Evolutionary conservation across 2,797 vertebrate genomes (phyloP).

Genomic region (Neosilurus hyrtlii): DNA sequence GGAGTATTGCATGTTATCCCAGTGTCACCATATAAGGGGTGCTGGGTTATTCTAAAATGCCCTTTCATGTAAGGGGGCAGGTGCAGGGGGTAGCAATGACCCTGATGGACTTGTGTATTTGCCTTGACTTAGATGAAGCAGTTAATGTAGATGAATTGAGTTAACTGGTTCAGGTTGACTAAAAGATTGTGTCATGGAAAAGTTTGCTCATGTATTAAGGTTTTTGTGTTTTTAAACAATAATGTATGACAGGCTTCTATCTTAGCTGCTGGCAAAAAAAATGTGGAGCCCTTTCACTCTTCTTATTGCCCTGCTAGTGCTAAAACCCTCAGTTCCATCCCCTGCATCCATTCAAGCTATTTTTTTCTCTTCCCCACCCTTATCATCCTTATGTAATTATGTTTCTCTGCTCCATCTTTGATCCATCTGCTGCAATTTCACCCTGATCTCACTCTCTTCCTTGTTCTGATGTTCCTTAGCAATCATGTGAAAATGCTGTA

Average conservation of each 20-base stretch:
- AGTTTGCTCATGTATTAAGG: background rate
- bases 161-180: background rate
- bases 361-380: conserved; percentile 9
- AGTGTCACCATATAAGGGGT: background rate
- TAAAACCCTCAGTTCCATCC: conserved; percentile 13
- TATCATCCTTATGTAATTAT: background rate
- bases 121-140: background rate
- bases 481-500: conserved; percentile 50
- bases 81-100: too few species aligned
- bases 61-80: too few species aligned
- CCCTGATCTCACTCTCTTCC: background rate
- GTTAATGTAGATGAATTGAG: background rate
- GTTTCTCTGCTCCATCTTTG: conserved; percentile 2
- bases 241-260: background rate
- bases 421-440: conserved; percentile 24
- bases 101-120: background rate
- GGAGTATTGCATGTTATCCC: background rate
- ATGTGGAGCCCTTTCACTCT: conserved; percentile 44
- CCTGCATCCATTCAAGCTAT: background rate
- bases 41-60: background rate
- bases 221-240: background rate
- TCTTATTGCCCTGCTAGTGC: conserved; percentile 34
- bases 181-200: background rate
- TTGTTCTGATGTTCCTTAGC: conserved; percentile 11
- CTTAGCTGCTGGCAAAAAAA: background rate